A percentile compares a stretch with the other conserved stretches of the same genome.
Evolutionary conservation across 1,140 invertebrate genomes (phyloP).

Genomic region (Drosophila albomicans): DNA sequence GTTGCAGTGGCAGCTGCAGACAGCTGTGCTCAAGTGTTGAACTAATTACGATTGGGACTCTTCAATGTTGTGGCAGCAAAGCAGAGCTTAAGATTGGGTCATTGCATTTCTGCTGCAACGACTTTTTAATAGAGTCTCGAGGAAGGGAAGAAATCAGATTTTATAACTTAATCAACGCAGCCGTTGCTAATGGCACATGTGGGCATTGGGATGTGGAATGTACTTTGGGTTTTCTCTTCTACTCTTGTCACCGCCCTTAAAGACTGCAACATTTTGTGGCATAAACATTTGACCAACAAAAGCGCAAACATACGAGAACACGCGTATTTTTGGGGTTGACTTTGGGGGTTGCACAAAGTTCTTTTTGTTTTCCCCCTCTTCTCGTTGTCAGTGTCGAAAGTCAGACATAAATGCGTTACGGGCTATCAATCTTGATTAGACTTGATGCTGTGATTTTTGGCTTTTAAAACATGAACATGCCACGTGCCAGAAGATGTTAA

Average conservation of each 20-base stretch:
- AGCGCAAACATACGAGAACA: slow-evolving; percentile 59
- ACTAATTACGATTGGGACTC: slow-evolving; percentile 12
- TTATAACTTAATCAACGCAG: slow-evolving; percentile 82
- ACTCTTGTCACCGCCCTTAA: slow-evolving; percentile 40
- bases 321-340: slow-evolving; percentile 42
- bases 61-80: background rate
- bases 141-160: slow-evolving; percentile 46
- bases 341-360: slow-evolving; percentile 20
- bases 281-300: slow-evolving; percentile 78
- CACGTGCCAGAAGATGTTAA: slow-evolving; percentile 61
- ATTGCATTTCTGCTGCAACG: slow-evolving; percentile 18
- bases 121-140: slow-evolving; percentile 38
- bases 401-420: slow-evolving; percentile 79
- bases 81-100: background rate
- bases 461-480: slow-evolving; percentile 46
- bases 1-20: slow-evolving; percentile 36
- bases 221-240: background rate
- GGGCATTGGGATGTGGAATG: slow-evolving; percentile 44
- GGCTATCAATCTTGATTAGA: slow-evolving; percentile 84
- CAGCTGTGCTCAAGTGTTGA: slow-evolving; percentile 19
- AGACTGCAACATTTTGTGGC: slow-evolving; percentile 69
- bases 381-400: slow-evolving; percentile 50
- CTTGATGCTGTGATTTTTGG: slow-evolving; percentile 65
- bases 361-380: background rate
- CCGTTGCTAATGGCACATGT: slow-evolving; percentile 78